Evolutionary conservation across 1,140 invertebrate species (phyloP).

Genomic region (Drosophila persimilis): DNA sequence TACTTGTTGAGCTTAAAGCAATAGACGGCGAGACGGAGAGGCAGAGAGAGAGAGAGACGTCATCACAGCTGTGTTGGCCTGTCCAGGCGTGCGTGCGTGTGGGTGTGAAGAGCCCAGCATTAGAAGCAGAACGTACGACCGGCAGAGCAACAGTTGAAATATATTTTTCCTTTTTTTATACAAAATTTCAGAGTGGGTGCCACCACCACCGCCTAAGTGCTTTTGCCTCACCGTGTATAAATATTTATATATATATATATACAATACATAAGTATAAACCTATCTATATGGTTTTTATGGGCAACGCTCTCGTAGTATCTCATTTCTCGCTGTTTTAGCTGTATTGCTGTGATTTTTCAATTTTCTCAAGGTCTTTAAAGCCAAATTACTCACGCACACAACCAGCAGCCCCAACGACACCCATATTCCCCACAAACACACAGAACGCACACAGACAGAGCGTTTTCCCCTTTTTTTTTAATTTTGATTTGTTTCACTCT

Average conservation of each 20-base stretch:
- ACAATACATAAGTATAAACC: conserved; percentile 35
- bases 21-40: not conserved
- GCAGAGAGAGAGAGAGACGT: conserved; percentile 32
- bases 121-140: conserved; percentile 51
- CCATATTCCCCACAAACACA: not conserved
- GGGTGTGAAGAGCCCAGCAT: conserved; percentile 31
- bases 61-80: conserved; percentile 20
- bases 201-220: conserved; percentile 60
- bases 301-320: conserved; percentile 66
- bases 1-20: conserved; percentile 38
- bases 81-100: conserved; percentile 18
- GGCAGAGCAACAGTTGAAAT: conserved; percentile 70
- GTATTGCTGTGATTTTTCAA: conserved; percentile 60
- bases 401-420: too few relatives aligned
- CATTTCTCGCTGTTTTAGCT: conserved; percentile 59
- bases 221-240: conserved; percentile 64
- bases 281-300: conserved; percentile 72
- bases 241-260: conserved; percentile 61
- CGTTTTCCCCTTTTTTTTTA: conserved; percentile 23
- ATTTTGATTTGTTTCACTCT: conserved; percentile 1
- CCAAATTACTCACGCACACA: conserved; percentile 54
- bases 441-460: conserved; percentile 14
- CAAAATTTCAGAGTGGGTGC: conserved; percentile 65
- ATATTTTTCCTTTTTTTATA: conserved; percentile 47
- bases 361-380: conserved; percentile 72